Evolutionary conservation across 2,113 vertebrate species (phyloP).

Genomic region (Chitala chitala): DNA sequence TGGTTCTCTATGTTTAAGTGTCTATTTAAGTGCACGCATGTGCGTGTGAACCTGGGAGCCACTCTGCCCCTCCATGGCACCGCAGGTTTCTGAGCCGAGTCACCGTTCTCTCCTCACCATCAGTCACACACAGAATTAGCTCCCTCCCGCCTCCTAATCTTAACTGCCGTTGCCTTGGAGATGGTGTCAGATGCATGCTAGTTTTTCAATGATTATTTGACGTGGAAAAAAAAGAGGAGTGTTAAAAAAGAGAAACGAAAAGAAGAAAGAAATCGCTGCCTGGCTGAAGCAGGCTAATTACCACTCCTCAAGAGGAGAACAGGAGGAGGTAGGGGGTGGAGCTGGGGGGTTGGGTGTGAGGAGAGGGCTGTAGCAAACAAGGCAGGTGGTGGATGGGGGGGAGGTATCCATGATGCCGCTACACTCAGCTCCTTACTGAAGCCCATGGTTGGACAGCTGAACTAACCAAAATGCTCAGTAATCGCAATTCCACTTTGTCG

Average conservation of each 20-base stretch:
- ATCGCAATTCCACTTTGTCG: too few species aligned
- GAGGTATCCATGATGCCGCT: not conserved
- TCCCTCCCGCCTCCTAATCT: constrained; percentile 61
- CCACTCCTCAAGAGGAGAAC: constrained; percentile 1
- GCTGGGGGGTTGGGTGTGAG: not conserved
- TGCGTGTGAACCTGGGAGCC: not conserved
- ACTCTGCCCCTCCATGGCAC: constrained; percentile 41
- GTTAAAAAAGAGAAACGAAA: constrained; percentile 60
- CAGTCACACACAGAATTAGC: constrained; percentile 64
- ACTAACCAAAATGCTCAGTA: too few species aligned
- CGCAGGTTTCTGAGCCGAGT: constrained; percentile 17
- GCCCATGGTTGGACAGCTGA: too few species aligned
- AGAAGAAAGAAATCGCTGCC: constrained; percentile 31
- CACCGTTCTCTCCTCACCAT: constrained; percentile 49
- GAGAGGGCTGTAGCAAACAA: constrained; percentile 7
- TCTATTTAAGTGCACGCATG: constrained; percentile 17
- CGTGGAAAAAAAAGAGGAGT: constrained; percentile 64
- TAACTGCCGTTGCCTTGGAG: constrained; percentile 66
- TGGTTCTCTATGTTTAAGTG: not conserved
- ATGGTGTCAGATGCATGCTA: constrained; percentile 70
- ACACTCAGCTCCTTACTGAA: not conserved
- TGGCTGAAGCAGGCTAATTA: constrained; percentile 29
- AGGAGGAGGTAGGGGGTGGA: not conserved
- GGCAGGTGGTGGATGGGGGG: not conserved
- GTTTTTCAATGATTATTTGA: constrained; percentile 71